A percentile compares a stretch with the other conserved stretches of the same genome.
Evolutionary conservation across 1,140 invertebrate genomes (phyloP).

Genomic region (Acromyrmex echinatior): DNA sequence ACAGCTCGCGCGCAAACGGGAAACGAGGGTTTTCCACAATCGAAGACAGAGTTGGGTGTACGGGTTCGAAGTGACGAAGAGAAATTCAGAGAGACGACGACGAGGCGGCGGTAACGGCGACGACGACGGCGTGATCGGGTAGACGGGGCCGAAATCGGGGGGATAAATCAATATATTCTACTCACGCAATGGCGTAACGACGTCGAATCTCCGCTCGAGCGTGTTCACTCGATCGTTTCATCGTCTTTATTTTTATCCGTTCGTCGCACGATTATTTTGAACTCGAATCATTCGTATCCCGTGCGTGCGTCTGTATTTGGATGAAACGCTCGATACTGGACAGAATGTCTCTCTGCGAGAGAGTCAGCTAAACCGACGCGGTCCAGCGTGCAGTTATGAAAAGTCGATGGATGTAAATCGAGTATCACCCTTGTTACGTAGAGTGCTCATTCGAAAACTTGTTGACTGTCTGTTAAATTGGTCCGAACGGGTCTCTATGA

Average conservation of each 20-base stretch:
- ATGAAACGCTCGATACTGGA: conserved; percentile 26
- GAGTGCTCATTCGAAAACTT: conserved; percentile 54
- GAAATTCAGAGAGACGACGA: conserved; percentile 39
- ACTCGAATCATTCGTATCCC: conserved; percentile 7
- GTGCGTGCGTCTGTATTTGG: conserved; percentile 1
- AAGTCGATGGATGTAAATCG: conserved; percentile 49
- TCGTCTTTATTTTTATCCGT: conserved; percentile 23
- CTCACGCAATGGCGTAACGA: conserved; percentile 83
- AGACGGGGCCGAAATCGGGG: conserved; percentile 46
- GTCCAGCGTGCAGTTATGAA: conserved; percentile 59
- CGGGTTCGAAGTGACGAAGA: conserved; percentile 54
- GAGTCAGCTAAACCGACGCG: not conserved
- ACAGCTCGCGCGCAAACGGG: conserved; percentile 1
- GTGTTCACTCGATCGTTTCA: conserved; percentile 43
- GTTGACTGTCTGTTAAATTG: conserved; percentile 46
- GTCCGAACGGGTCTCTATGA: conserved; percentile 17
- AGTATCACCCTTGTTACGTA: conserved; percentile 34
- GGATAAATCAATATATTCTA: conserved; percentile 85
- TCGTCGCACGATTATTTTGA: conserved; percentile 32
- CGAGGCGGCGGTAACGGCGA: not conserved
- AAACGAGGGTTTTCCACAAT: conserved; percentile 50
- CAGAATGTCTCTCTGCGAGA: not conserved
- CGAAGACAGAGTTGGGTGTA: conserved; percentile 39
- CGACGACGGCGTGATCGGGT: conserved; percentile 25
- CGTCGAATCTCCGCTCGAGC: conserved; percentile 77